Conservation (phyloP, 2,113 vertebrate species). For the Podiceps cristatus region DNA sequence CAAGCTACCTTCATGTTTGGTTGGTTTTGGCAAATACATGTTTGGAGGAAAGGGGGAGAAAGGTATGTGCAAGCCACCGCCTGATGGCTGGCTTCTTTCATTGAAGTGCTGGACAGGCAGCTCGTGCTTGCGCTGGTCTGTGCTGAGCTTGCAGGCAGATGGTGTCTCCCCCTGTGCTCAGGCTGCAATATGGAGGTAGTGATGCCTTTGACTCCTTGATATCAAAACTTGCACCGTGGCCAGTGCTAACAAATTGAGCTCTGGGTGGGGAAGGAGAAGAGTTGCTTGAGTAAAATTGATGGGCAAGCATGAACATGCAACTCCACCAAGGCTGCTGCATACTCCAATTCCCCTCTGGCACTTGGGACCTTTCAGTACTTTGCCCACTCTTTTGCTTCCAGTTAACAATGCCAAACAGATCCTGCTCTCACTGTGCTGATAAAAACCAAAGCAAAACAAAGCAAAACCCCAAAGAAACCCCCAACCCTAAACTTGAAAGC, state of each 20-base stretch:
- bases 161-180: not conserved
- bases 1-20: not conserved
- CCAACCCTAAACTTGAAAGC: not conserved
- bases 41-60: not conserved
- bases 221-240: not conserved
- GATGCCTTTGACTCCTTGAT: not conserved
- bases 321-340: fast-evolving
- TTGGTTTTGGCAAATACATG: not conserved
- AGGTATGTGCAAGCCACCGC: not conserved
- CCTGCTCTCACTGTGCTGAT: not conserved
- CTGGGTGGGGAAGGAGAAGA: not conserved
- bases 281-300: not conserved
- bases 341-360: not conserved
- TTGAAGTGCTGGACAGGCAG: not conserved
- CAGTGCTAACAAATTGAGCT: not conserved
- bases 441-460: not conserved
- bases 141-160: not conserved
- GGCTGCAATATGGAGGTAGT: not conserved
- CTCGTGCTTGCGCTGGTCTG: not conserved
- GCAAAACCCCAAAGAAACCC: not conserved
- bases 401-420: not conserved
- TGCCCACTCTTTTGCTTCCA: not conserved
- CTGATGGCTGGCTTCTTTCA: not conserved
- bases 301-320: fast-evolving
- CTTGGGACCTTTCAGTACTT: not conserved